A percentile compares a stretch with the other conserved stretches of the same genome.
phyloP scores from a whole-genome alignment of 2,888 invertebrate species.

The Lymantria monacha region DNA sequence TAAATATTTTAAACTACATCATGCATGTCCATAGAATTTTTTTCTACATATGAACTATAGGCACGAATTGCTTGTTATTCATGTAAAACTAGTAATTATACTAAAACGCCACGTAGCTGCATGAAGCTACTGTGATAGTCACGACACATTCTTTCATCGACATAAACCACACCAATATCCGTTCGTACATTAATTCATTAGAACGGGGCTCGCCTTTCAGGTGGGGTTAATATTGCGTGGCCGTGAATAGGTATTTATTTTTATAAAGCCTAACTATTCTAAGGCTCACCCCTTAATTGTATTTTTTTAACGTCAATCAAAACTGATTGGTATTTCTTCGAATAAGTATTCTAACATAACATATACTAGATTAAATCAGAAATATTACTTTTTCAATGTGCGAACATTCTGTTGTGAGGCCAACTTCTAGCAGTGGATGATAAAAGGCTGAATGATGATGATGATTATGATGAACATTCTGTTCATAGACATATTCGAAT shows the following conservation, averaged over 20 bases:
- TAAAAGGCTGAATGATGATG: too few relatives aligned
- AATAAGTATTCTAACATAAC: conserved; percentile 27
- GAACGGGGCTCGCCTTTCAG: conserved; percentile 62
- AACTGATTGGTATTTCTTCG: conserved; percentile 41
- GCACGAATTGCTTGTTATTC: neutral
- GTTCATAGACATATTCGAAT: neutral
- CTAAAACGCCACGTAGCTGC: conserved; percentile 9
- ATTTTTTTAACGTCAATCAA: conserved; percentile 41
- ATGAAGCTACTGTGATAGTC: conserved; percentile 14
- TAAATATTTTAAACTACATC: neutral
- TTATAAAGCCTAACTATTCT: conserved; percentile 46
- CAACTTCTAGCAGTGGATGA: too few relatives aligned
- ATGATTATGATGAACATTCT: too few relatives aligned
- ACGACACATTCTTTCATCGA: conserved; percentile 27
- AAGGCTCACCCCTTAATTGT: conserved; percentile 46
- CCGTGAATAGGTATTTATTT: conserved; percentile 68
- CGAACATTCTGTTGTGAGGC: too few relatives aligned
- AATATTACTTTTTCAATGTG: too few relatives aligned
- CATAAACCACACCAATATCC: conserved; percentile 21
- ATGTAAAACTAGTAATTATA: neutral
- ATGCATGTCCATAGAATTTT: neutral
- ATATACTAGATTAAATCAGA: too few relatives aligned
- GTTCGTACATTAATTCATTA: conserved; percentile 43
- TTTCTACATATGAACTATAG: neutral
- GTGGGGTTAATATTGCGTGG: conserved; percentile 62